Base-by-base conservation (phyloP, 2,797 vertebrate species). In the Decapterus maruadsi region DNA sequence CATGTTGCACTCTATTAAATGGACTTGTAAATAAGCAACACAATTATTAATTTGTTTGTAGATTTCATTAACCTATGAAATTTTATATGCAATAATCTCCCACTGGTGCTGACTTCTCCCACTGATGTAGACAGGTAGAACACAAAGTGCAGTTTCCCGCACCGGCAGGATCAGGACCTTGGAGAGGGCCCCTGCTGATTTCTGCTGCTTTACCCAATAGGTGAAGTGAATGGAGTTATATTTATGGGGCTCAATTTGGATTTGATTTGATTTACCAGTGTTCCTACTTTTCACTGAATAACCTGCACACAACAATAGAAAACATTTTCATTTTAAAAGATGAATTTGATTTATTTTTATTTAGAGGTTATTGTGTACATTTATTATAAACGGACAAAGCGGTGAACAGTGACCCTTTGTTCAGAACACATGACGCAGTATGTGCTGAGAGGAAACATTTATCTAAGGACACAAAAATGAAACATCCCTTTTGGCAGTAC, bases 401-500 rank as follows among this genome's bases (percentile, higher is more conserved):
- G 4, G 31, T 34, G 31, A 34, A 34, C 31, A 34, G 31, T 45
- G 43, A 42, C 70, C n/a, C 46, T 53, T 53, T 62, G 60, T 42
- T 56, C 63, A 20, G 19, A 68, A 45, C 58, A 77, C 26, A 71
- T 10, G 31, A 72, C 14, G 48, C 69, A 77, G 61, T 66, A 77
- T 34, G 78, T 76, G 72, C 65, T 31, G 1, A 14, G 9, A 70
- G 22, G 48, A 58, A 72, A 64, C 59, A 2, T 65, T 38, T 19
- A 42, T 66, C 61, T 29, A 9, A 36, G 13, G 62, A 55, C 19
- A 43, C 0, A 2, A 19, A 58, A 34, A 8, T 20, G 3, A 45
- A 20, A 20, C 20, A 26, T 26, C 26, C 26, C 26, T 26, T 26
- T 26, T 26, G 26, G 26, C 26, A 26, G n/a, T n/a, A n/a, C n/a